Base-by-base conservation (phyloP, 2,888 invertebrate species). In the Quadriops clusia region DNA sequence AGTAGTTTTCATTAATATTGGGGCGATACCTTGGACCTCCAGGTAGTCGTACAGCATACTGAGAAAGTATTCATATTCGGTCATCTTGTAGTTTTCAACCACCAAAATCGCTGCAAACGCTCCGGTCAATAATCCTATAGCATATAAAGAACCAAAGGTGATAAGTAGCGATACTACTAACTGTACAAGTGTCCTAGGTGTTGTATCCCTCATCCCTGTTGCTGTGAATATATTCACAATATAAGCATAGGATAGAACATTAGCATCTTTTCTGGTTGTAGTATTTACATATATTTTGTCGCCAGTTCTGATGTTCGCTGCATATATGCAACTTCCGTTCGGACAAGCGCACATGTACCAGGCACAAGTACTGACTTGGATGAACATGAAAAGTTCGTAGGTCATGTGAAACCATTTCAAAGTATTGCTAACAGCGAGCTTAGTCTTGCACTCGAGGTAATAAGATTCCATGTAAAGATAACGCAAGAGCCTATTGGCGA, bases 1-100 rank as follows among this genome's bases (percentile, higher is more conserved):
- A 61, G 67, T 64, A 41, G 66, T 67, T 33, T 56, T 58, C 61
- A 65, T 61, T 42, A 43, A 36, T 3, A 36, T 34, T 13, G 29
- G 29, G 2, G 43, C 41, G 14, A 43, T 23, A 7, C 37, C 27
- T 4, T 31, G 36, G 14, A 42, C 43, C 31, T 40, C 26, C 6
- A 43, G 27, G 12, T 37, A 39, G 1, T 11, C 25, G 11, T 33
- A 32, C 12, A 43, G 17, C 16, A 33, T 33, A 11, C 36, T 22
- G 6, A 43, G 39, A 5, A 33, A 33, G 22, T 39, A 34, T 18
- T 41, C 34, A 28, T 37, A 43, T 15, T 34, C 24, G 12, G 27
- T 34, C 22, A 37, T 21, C 3, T 25, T 40, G 22, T 32, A 23
- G 10, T 35, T 34, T 8, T 27, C 34, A 10, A 42, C 33, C 8